Evolutionary conservation across 2,888 invertebrate genomes (phyloP), one percentile per base, ranked within the genome.

Genomic region (Adelognathus sp.): DNA sequence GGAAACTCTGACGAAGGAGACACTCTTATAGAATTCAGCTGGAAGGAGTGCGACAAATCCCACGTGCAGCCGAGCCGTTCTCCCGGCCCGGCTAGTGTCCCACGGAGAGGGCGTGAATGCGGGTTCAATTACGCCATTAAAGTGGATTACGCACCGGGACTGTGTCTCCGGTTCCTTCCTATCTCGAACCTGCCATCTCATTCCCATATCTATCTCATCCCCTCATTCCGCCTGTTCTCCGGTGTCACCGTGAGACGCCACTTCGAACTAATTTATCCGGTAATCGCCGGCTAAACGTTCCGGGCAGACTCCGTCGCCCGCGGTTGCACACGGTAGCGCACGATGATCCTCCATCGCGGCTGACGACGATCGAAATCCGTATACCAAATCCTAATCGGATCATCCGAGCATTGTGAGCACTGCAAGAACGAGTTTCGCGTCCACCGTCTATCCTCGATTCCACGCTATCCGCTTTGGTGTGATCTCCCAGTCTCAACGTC

Each of bases 351-450:
- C 50, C 39, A 52, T 24, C 50, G 3, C 1, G n/a, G 66, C 5
- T 9, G 21, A 41, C 41, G 52, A 54, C 70, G 77, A 82, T 85
- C 81, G 83, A 85, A 83, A 81, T 84, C 81, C 82, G 80, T 82
- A n/a, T n/a, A 84, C 82, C 76, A 84, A 85, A 85, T 85, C 83
- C 81, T 85, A 85, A 87, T 86, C 83, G 83, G 81, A 84, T 85
- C 80, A 85, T 75, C 81, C 75, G 77, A 69, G 79, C 44, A 72
- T 67, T 73, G 54, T 50, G 58, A 44, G 14, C 58, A 11, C 9
- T 24, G 4, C 21, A 9, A 54, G 21, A 31, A 67, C 27, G 11
- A 60, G 21, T 3, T 56, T 50, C 33, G 29, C 33, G 18, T n/a
- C 27, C 54, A 14, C n/a, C 33, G 31, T 64, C 18, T 74, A 33